Evolutionary conservation across 2,797 vertebrate genomes (phyloP).

Genomic region (Sorex maritimensis): DNA sequence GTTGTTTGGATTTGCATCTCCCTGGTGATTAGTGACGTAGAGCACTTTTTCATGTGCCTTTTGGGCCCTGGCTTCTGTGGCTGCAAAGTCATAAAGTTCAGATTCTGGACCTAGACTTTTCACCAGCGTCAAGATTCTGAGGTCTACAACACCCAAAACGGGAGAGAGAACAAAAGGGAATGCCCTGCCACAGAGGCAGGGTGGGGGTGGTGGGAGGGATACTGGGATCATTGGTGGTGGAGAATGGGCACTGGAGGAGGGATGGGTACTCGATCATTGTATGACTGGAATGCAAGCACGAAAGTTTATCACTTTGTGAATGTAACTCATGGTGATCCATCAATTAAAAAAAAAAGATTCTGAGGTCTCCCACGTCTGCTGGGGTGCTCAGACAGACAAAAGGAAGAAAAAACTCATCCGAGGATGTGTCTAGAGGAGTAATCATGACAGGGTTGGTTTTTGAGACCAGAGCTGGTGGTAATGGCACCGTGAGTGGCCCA

Average conservation of each 20-base stretch:
- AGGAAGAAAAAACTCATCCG: not conserved
- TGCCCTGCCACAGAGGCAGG: too few species aligned
- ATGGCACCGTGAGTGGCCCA: not conserved
- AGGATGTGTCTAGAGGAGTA: slow-evolving; percentile 32
- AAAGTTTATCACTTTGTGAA: too few species aligned
- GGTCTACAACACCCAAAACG: not conserved
- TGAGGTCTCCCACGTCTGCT: not conserved
- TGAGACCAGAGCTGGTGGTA: not conserved
- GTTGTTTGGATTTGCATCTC: too few species aligned
- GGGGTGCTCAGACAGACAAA: not conserved
- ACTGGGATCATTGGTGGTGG: too few species aligned
- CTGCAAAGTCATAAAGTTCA: not conserved
- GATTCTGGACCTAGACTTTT: slow-evolving; percentile 5
- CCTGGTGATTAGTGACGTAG: too few species aligned
- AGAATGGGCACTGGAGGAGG: too few species aligned
- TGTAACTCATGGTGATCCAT: too few species aligned
- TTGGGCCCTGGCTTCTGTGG: not conserved
- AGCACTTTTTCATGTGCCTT: too few species aligned
- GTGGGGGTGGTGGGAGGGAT: too few species aligned
- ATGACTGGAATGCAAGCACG: too few species aligned
- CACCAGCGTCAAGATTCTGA: not conserved
- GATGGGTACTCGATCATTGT: too few species aligned
- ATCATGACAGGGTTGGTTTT: not conserved
- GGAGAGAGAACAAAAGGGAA: too few species aligned
- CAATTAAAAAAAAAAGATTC: not conserved